A percentile compares a stretch with the other conserved stretches of the same genome.
These are phyloP conservation scores for Hyla sarda DNA, from an alignment of 2,113 vertebrate species.

Conservation along the genomic window DNA sequence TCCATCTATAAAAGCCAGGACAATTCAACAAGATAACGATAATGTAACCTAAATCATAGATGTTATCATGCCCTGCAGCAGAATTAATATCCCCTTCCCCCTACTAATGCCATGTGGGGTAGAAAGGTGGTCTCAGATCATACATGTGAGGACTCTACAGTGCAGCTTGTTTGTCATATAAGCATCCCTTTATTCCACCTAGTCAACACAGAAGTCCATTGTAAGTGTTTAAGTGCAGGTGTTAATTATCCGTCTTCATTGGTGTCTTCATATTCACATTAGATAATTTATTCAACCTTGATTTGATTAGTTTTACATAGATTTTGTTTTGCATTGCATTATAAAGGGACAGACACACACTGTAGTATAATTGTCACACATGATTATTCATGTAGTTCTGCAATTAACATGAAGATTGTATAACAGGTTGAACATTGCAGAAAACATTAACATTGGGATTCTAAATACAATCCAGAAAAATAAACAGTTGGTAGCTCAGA, in stretches of 20 bases:
- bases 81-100: background rate
- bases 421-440: slow-evolving; percentile 4
- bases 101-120: background rate
- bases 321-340: slow-evolving; percentile 34
- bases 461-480: slow-evolving; percentile 31
- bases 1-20: no score
- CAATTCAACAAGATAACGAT: no score
- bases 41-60: no score
- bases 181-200: background rate
- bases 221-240: slow-evolving; percentile 15
- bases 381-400: slow-evolving; percentile 36
- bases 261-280: slow-evolving; percentile 5
- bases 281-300: background rate
- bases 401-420: slow-evolving; percentile 24
- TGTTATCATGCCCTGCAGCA: background rate
- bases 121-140: background rate
- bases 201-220: background rate
- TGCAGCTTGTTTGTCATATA: background rate
- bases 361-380: slow-evolving; percentile 1
- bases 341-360: background rate
- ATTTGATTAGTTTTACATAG: slow-evolving; percentile 35
- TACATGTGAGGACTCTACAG: background rate
- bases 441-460: slow-evolving; percentile 18
- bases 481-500: slow-evolving; percentile 26
- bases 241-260: background rate